These are phyloP conservation scores for Andricus quercusramuli DNA, from an alignment of 2,888 invertebrate species.

Conservation along the genomic window DNA sequence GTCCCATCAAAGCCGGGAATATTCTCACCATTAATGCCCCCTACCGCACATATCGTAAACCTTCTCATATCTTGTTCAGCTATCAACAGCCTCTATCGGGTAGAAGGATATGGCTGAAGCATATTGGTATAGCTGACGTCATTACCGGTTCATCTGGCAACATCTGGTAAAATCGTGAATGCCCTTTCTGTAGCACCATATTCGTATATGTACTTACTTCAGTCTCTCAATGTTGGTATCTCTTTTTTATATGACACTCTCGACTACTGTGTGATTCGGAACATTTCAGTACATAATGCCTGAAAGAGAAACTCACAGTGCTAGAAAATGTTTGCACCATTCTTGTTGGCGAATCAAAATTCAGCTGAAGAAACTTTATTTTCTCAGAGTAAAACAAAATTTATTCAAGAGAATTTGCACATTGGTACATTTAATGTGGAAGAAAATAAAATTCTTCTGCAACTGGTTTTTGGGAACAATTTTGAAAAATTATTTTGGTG, in stretches of 20 bases:
- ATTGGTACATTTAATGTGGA: too few species aligned
- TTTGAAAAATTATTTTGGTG: too few species aligned
- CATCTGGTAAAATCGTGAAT: constrained; percentile 54
- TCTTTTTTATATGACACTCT: constrained; percentile 11
- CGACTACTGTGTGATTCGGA: constrained; percentile 1
- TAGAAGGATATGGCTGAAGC: constrained; percentile 22
- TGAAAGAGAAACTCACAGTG: constrained; percentile 14
- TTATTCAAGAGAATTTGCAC: too few species aligned
- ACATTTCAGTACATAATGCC: constrained; percentile 29
- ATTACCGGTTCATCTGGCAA: constrained; percentile 20
- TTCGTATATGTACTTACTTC: constrained; percentile 48
- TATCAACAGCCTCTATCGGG: constrained; percentile 24
- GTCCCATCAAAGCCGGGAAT: not conserved
- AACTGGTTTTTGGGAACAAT: too few species aligned
- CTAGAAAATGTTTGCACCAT: constrained; percentile 26
- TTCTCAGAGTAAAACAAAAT: too few species aligned
- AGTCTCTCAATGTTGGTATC: not conserved
- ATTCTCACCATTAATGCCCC: constrained; percentile 4
- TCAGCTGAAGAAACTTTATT: not conserved
- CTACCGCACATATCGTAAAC: constrained; percentile 14
- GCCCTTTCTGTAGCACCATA: constrained; percentile 50
- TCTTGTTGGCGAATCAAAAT: not conserved
- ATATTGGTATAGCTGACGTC: constrained; percentile 8
- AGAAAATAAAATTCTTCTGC: too few species aligned
- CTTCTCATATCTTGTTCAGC: constrained; percentile 16